A percentile compares a stretch with the other conserved stretches of the same genome.
Evolutionary conservation across 1,140 invertebrate species (phyloP).

Genomic region (Venustaconcha ellipsiformis): DNA sequence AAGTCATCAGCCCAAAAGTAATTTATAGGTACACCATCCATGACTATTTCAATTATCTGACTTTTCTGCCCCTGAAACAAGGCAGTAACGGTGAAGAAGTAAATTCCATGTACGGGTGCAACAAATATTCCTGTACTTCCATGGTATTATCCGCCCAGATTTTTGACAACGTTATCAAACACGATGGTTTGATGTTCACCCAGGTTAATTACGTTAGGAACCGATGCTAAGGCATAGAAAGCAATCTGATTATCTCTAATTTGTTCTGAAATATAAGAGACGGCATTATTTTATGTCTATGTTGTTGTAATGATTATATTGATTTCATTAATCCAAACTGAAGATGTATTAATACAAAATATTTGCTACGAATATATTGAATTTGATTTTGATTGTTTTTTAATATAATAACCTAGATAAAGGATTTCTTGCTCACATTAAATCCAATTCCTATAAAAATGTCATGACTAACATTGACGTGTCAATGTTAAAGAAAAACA

Average conservation of each 20-base stretch:
- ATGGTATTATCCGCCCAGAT: constrained; percentile 7
- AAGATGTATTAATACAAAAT: no score
- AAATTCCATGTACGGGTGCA: background rate
- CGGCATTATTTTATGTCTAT: no score
- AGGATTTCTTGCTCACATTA: no score
- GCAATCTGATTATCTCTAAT: background rate
- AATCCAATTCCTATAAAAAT: no score
- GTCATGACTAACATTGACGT: no score
- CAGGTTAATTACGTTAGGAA: background rate
- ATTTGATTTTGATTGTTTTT: no score
- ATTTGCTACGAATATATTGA: no score
- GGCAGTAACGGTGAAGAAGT: constrained; percentile 8
- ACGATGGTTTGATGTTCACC: constrained; percentile 5
- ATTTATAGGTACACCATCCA: background rate
- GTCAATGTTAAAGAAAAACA: no score
- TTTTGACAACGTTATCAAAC: constrained; percentile 10
- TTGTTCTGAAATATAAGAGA: no score
- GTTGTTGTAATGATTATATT: no score
- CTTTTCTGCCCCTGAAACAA: background rate
- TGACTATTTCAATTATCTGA: background rate
- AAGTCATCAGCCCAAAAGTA: background rate
- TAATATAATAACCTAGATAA: no score
- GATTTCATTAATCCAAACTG: no score
- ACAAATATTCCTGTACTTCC: background rate
- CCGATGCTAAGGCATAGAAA: background rate